Evolutionary conservation across 2,888 invertebrate species (phyloP).

Genomic region (Amblyteles armatorius): DNA sequence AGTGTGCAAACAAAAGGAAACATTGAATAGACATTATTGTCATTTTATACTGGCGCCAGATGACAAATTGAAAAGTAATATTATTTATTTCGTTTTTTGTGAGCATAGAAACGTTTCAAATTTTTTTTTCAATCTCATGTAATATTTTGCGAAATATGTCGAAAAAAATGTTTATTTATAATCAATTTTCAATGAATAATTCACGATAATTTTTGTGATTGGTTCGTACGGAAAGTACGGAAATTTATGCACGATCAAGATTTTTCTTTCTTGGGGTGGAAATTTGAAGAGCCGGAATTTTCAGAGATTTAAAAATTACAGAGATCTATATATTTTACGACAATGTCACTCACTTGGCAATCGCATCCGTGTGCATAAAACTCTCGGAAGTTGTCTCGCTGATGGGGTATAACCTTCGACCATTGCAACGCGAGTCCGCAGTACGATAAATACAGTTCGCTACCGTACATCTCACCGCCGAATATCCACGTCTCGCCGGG

Average conservation of each 20-base stretch:
- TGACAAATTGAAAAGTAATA: background rate
- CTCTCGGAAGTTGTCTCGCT: conserved; percentile 91
- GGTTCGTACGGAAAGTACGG: no score
- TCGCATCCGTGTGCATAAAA: conserved; percentile 90
- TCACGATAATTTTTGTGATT: no score
- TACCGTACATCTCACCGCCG: conserved; percentile 84
- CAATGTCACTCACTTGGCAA: conserved; percentile 87
- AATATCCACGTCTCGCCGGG: conserved; percentile 88
- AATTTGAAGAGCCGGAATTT: background rate
- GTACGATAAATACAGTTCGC: conserved; percentile 86
- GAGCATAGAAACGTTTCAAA: no score
- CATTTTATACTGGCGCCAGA: background rate
- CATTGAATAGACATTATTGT: background rate
- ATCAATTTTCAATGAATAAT: no score
- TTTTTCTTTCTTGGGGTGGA: no score
- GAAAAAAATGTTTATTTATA: no score
- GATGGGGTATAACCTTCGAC: conserved; percentile 89
- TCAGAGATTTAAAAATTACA: background rate
- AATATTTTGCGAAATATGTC: no score
- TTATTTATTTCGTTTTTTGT: no score
- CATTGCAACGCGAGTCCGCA: conserved; percentile 90
- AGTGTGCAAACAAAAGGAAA: conserved; percentile 33
- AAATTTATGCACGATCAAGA: no score
- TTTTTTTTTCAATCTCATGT: no score
- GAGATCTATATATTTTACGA: background rate